phyloP scores from a whole-genome alignment of 2,888 invertebrate genomes.

The Latrodectus hesperus region DNA sequence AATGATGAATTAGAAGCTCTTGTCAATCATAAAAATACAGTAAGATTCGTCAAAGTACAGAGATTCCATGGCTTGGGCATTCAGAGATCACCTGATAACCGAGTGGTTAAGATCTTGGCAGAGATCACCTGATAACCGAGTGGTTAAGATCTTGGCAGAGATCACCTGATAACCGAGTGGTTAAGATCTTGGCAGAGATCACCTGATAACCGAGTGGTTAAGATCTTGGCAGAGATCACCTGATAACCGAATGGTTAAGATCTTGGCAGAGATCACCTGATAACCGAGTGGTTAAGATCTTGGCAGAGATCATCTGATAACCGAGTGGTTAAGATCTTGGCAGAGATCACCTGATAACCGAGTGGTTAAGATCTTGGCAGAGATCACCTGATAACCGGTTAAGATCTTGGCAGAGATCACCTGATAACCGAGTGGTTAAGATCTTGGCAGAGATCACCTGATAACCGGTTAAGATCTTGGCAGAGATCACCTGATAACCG shows the following conservation, averaged over 20 bases:
- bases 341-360: neutral
- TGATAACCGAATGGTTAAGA: no score
- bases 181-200: no score
- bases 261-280: no score
- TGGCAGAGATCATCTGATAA: no score
- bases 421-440: neutral
- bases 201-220: no score
- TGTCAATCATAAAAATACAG: neutral
- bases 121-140: no score
- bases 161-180: no score
- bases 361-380: neutral
- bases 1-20: neutral
- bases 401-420: neutral
- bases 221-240: no score
- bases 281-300: no score
- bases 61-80: neutral
- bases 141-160: no score
- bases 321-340: no score
- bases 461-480: neutral
- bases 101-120: neutral
- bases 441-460: neutral
- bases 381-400: neutral
- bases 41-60: neutral
- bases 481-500: neutral
- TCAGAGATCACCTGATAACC: neutral